Percentiles rank a stretch among this genome's conserved stretches.
These are phyloP conservation scores for Hemichromis elongatus DNA, from an alignment of 2,113 vertebrate species.

Conservation along the genomic window DNA sequence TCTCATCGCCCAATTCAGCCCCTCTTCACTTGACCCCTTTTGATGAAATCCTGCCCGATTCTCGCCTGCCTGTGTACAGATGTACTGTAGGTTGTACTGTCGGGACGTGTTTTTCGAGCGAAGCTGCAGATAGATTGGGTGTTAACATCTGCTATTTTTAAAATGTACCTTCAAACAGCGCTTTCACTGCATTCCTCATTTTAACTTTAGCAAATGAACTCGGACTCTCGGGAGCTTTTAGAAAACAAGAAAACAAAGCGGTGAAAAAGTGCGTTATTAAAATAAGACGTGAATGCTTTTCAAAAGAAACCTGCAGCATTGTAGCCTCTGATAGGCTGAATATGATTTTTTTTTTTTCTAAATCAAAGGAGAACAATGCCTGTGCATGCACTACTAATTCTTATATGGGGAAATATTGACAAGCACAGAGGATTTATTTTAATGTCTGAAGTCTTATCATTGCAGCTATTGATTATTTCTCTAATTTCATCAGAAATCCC, in stretches of 20 bases:
- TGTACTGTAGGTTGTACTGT: background rate
- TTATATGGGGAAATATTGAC: background rate
- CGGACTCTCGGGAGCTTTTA: background rate
- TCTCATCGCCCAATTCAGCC: conserved; percentile 38
- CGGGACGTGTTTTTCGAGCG: background rate
- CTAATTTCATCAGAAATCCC: background rate
- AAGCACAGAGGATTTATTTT: background rate
- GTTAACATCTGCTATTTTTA: background rate
- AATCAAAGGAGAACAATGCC: background rate
- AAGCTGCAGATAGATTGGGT: background rate
- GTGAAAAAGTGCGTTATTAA: background rate
- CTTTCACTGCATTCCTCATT: background rate
- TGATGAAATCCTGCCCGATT: conserved; percentile 15
- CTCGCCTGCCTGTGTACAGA: background rate
- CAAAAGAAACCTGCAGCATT: background rate
- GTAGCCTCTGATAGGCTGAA: background rate
- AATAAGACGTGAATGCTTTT: background rate
- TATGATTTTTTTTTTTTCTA: background rate
- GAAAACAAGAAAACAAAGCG: background rate
- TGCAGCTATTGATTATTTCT: background rate
- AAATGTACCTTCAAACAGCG: background rate
- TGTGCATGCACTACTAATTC: background rate
- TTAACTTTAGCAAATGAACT: background rate
- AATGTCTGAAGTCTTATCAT: background rate
- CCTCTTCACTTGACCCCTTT: conserved; percentile 38